phyloP scores from a whole-genome alignment of 2,888 invertebrate species.

The Notocelia uddmanniana region DNA sequence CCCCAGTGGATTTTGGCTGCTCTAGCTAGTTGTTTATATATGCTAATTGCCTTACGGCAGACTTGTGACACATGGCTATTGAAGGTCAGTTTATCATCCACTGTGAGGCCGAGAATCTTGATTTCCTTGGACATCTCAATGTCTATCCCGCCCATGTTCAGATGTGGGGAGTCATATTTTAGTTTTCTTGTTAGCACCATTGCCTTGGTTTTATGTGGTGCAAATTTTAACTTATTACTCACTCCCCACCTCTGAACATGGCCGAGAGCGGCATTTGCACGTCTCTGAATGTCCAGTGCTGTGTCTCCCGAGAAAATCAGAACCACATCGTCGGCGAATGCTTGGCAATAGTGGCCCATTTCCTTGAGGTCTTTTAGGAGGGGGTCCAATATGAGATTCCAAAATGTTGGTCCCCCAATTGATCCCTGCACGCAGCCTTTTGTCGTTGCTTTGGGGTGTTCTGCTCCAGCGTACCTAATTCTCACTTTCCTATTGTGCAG shows the following conservation, averaged over 20 bases:
- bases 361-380: background rate
- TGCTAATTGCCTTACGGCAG: no score
- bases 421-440: slow-evolving; percentile 5
- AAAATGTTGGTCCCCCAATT: background rate
- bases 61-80: background rate
- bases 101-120: background rate
- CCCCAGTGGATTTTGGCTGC: no score
- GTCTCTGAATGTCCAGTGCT: background rate
- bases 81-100: background rate
- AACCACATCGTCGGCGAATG: no score
- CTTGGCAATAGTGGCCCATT: background rate
- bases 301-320: background rate
- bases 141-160: background rate
- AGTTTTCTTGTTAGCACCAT: background rate
- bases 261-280: background rate
- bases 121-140: background rate
- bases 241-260: background rate
- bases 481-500: background rate
- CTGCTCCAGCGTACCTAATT: background rate
- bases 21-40: no score
- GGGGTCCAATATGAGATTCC: background rate
- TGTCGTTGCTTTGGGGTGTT: background rate
- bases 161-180: background rate
- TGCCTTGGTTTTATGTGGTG: background rate
- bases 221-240: background rate